Evolutionary conservation across 2,888 invertebrate genomes (phyloP).

Genomic region (Athalia circularis): DNA sequence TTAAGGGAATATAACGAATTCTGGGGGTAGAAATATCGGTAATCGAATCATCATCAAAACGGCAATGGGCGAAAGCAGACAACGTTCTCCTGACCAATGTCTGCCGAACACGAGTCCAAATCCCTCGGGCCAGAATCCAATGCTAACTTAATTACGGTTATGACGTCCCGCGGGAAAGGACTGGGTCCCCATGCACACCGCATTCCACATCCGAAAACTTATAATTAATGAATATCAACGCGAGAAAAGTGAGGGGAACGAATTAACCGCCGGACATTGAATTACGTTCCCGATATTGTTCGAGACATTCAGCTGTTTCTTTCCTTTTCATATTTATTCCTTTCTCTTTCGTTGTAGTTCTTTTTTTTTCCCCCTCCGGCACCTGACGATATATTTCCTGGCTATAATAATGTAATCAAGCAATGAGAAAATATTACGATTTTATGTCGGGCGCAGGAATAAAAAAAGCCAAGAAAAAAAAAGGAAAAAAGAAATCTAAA

Average conservation of each 20-base stretch:
- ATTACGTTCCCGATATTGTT: too few species aligned
- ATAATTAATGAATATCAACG: conserved; percentile 3
- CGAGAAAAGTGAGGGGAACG: neutral
- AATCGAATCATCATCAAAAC: conserved; percentile 15
- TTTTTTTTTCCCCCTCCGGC: too few species aligned
- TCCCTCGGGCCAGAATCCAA: conserved; percentile 30
- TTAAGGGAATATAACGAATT: neutral
- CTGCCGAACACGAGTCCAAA: conserved; percentile 2
- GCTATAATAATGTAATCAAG: too few species aligned
- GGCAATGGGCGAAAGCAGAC: neutral
- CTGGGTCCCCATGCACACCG: neutral
- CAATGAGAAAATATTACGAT: too few species aligned
- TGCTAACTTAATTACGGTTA: conserved; percentile 25
- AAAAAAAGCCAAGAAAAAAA: too few species aligned
- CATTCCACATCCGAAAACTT: conserved; percentile 9
- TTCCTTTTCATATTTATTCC: too few species aligned
- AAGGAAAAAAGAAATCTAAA: too few species aligned
- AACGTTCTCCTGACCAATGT: neutral
- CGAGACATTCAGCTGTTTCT: too few species aligned
- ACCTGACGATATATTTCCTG: too few species aligned
- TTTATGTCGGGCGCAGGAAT: too few species aligned
- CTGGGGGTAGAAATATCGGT: neutral
- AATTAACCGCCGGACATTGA: neutral
- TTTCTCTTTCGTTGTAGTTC: too few species aligned
- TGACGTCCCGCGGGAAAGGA: neutral